Percentiles rank a stretch among this genome's conserved stretches.
Conservation (phyloP, 2,113 vertebrate species). For the Saccopteryx bilineata region DNA sequence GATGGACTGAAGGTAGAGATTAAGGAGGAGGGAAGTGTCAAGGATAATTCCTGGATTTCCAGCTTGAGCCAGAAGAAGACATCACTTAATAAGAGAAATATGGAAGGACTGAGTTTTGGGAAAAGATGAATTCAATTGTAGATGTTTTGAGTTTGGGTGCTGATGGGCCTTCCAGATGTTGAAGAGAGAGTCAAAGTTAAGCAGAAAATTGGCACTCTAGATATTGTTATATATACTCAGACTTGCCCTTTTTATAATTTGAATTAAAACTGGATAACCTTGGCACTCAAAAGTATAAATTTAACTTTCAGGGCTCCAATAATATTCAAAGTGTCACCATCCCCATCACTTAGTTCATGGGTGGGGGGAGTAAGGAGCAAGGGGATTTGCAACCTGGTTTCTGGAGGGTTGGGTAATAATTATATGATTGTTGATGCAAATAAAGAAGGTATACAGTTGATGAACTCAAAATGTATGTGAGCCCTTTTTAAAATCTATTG, state of each 20-base stretch:
- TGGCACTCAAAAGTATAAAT: neutral
- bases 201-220: neutral
- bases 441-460: neutral
- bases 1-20: neutral
- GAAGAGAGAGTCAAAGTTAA: neutral
- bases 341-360: neutral
- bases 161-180: neutral
- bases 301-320: neutral
- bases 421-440: neutral
- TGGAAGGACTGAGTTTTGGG: neutral
- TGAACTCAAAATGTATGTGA: neutral
- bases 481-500: neutral
- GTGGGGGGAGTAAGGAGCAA: neutral
- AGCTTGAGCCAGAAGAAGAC: neutral
- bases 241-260: neutral
- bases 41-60: neutral
- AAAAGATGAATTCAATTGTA: neutral
- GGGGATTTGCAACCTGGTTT: slow-evolving; percentile 10
- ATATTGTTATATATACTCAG: neutral
- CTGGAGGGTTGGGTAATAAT: neutral
- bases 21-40: neutral
- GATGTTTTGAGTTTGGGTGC: neutral
- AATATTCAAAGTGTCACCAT: neutral
- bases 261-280: neutral
- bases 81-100: slow-evolving; percentile 21